phyloP scores from a whole-genome alignment of 2,888 invertebrate genomes.

The Heliconius aoede region DNA sequence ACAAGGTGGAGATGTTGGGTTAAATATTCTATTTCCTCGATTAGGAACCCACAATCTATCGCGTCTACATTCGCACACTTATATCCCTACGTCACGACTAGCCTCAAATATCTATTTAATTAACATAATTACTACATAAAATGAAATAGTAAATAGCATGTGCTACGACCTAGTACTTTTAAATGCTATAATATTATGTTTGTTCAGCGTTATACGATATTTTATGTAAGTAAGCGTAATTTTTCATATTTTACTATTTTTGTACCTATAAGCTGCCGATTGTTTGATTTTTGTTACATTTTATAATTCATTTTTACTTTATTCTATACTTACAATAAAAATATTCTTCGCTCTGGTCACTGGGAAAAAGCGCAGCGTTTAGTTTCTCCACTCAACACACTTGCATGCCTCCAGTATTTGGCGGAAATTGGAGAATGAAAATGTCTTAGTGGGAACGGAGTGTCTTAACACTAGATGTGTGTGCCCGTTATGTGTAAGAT shows the following conservation, averaged over 20 bases:
- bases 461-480: neutral
- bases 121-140: neutral
- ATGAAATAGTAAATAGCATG: conserved; percentile 7
- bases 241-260: conserved; percentile 5
- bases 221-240: conserved; percentile 10
- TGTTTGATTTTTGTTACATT: conserved; percentile 2
- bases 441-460: neutral
- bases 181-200: neutral
- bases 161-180: conserved; percentile 25
- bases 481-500: neutral
- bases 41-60: too few species aligned
- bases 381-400: neutral
- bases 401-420: neutral
- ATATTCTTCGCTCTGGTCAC: too few species aligned
- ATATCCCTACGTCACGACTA: too few species aligned
- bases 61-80: too few species aligned
- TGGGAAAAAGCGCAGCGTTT: neutral
- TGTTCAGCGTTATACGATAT: conserved; percentile 23
- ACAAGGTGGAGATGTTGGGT: too few species aligned
- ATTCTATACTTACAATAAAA: neutral
- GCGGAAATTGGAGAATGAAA: neutral
- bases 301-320: neutral
- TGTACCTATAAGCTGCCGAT: neutral
- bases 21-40: too few species aligned
- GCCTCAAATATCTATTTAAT: neutral